Evolutionary conservation across 2,113 vertebrate genomes (phyloP).

Genomic region (Plecotus auritus): DNA sequence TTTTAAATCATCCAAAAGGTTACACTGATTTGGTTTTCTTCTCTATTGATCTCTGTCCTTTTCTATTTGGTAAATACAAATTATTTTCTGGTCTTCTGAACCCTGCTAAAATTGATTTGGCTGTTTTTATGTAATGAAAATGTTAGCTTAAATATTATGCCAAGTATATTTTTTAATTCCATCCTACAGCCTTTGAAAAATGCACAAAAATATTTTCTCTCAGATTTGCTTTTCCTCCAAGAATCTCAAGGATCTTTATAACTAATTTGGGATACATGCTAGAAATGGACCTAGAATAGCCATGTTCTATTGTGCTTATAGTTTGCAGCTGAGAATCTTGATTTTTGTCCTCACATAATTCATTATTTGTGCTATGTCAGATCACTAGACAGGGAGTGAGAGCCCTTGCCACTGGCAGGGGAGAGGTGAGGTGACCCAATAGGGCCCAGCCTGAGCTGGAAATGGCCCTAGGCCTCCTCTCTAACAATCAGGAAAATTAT

Average conservation of each 20-base stretch:
- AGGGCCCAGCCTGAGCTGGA: neutral
- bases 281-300: neutral
- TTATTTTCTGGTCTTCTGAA: conserved; percentile 63
- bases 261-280: neutral
- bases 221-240: conserved; percentile 13
- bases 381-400: neutral
- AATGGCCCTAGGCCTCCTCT: neutral
- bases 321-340: neutral
- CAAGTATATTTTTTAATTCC: neutral
- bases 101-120: conserved; percentile 50
- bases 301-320: neutral
- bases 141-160: conserved; percentile 45
- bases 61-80: conserved; percentile 64
- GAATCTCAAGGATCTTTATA: neutral
- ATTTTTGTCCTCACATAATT: neutral
- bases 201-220: conserved; percentile 18
- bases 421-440: neutral
- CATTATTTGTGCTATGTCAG: neutral
- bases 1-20: conserved; percentile 42
- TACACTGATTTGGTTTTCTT: conserved; percentile 61
- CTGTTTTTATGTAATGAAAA: conserved; percentile 62
- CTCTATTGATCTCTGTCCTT: conserved; percentile 59
- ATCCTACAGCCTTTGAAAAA: conserved; percentile 8
- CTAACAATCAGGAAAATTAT: neutral
- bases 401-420: neutral